Evolutionary conservation across 2,797 vertebrate genomes (phyloP), one percentile per base, ranked within the genome.

Genomic region (Pipistrellus pygmaeus): DNA sequence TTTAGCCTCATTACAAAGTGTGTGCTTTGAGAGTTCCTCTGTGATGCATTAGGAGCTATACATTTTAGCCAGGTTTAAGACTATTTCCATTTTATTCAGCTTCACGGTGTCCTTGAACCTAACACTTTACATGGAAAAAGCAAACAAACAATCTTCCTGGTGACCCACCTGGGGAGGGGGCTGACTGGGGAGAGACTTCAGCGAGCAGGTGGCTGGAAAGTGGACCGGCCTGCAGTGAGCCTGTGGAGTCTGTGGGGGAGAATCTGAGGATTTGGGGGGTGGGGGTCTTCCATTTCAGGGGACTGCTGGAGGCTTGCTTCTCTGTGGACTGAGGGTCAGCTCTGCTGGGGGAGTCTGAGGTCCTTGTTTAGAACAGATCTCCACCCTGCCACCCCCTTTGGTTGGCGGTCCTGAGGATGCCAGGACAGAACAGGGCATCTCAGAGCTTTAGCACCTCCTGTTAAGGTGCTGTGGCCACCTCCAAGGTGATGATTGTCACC

Each of bases 1-100:
- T 32, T 93, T 89, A 86, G 18, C 55, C 8, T 95, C 44, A 38
- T 55, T 20, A 89, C 88, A 66, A 75, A 81, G 27, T 71, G 4
- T 7, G 3, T 46, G 32, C 23, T 53, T 51, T 41, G 48, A 64
- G n/a, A 32, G 48, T 27, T 85, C 69, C 30, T 94, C 48, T 62
- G n/a, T 88, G 62, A 71, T 55, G 27, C 25, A 44, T n/a, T 64
- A 76, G 53, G 46, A 89, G 6, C 5, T 62, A 12, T 23, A 0
- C 62, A 23, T 84, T 68, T 83, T 85, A 62, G 21, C 25, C 2
- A n/a, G 64, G 20, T 57, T 60, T 78, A 85, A 48, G 32, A 21
- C 8, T 11, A 51, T 76, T 66, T 83, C 68, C 18, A 7, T 64
- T 78, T 91, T 23, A 30, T 68, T 77, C 23, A 51, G 27, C 8